Conservation (phyloP, 2,113 vertebrate species). For the Isichthys henryi region DNA sequence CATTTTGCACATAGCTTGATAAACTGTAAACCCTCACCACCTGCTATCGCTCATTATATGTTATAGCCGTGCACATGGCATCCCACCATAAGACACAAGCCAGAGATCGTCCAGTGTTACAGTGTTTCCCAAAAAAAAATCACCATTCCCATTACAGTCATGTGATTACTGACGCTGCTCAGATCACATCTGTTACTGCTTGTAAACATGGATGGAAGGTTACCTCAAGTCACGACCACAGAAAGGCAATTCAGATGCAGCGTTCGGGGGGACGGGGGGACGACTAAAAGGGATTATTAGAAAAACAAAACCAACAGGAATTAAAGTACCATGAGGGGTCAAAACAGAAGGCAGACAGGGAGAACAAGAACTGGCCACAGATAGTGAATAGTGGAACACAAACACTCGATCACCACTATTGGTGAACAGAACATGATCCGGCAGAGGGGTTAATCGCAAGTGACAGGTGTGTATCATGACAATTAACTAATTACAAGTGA, state of each 20-base stretch:
- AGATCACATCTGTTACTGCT: slow-evolving; percentile 5
- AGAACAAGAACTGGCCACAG: background rate
- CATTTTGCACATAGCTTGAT: background rate
- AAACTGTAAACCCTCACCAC: background rate
- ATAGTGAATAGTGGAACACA: background rate
- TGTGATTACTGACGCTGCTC: background rate
- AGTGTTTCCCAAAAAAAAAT: background rate
- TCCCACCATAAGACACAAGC: background rate
- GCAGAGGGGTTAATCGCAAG: background rate
- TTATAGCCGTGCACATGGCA: background rate
- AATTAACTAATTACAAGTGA: background rate
- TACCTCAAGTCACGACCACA: background rate
- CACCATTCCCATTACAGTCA: background rate
- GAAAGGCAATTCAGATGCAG: background rate
- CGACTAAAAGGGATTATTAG: background rate
- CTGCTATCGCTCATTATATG: background rate
- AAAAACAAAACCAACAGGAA: no score
- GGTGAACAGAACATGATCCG: background rate
- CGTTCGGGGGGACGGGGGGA: background rate
- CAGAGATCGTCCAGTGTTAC: background rate
- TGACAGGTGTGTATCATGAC: background rate
- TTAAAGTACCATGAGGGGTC: background rate
- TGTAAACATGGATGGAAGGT: background rate
- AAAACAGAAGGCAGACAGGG: background rate
- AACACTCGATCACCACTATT: background rate